Evolutionary conservation across 2,888 invertebrate species (phyloP), one percentile per base, ranked within the genome.

Genomic region (Apoderus coryli): DNA sequence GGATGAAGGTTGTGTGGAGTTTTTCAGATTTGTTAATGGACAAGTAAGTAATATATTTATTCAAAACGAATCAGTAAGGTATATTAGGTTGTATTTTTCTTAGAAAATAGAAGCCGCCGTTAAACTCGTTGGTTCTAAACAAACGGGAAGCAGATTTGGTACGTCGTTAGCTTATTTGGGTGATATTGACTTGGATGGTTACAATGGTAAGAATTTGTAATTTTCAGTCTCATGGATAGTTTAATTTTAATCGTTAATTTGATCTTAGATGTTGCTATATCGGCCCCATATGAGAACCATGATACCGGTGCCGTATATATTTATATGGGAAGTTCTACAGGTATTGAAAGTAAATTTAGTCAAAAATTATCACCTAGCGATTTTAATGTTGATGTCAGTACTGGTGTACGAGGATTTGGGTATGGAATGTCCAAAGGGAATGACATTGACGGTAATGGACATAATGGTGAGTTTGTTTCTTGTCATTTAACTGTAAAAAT

Each of bases 201-300:
- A 32, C 33, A 43, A 44, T 30, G 44, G 46, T 45, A 40, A 40
- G 35, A 13, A 24, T 10, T 13, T 12, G 4, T 10, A 5, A n/a
- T n/a, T 7, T 19, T n/a, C 19, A 19, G n/a, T 19, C 19, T n/a
- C 7, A 7, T 19, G 19, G 19, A n/a, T n/a, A n/a, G n/a, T 19
- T 7, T 25, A n/a, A 10, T 3, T 10, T 12, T 24, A 23, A 10
- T 29, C 9, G 19, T 22, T 29, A n/a, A n/a, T n/a, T n/a, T n/a
- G n/a, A n/a, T 43, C 32, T 13, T 44, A 74, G 76, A 75, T 54
- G 50, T 76, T 19, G 72, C 69, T 1, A 60, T 76, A 23, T 69
- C 72, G 14, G 73, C 76, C 2, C 76, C 76, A 0, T 73, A 68
- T 56, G 74, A 74, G 46, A 59, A 68, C 23, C 55, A 61, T 24